A percentile compares a stretch with the other conserved stretches of the same genome.
These are phyloP conservation scores for Scelioninae gen. 1 DNA, from an alignment of 2,888 invertebrate species.

Conservation along the genomic window DNA sequence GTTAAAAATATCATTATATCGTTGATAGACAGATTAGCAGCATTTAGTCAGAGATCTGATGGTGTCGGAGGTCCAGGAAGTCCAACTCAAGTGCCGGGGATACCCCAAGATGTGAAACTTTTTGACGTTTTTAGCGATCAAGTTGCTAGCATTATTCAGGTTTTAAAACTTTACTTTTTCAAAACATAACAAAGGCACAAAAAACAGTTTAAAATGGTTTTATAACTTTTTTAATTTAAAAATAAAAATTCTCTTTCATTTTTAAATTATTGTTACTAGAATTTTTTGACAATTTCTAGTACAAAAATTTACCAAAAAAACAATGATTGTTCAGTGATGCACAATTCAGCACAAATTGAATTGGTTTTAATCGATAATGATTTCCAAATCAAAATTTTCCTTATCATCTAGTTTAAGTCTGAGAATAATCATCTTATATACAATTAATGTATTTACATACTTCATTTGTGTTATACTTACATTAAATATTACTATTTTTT, in stretches of 20 bases:
- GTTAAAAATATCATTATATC: conserved; percentile 99
- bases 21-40: conserved; percentile 95
- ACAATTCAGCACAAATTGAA: conserved; percentile 37
- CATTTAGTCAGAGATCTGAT: conserved; percentile 91
- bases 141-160: conserved; percentile 97
- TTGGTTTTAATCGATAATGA: conserved; percentile 12
- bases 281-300: conserved; percentile 73
- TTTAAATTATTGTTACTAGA: neutral
- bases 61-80: conserved; percentile 86
- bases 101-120: conserved; percentile 94
- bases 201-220: no score
- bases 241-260: no score
- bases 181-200: no score
- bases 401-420: conserved; percentile 83
- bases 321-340: conserved; percentile 57
- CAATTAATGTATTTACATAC: neutral
- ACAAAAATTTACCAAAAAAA: no score
- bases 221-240: no score
- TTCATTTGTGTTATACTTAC: conserved; percentile 42
- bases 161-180: conserved; percentile 75
- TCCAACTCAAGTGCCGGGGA: conserved; percentile 86
- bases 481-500: conserved; percentile 65
- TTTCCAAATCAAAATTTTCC: conserved; percentile 66
- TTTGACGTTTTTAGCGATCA: conserved; percentile 99
- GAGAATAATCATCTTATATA: conserved; percentile 71